Conservation (phyloP, 1,140 invertebrate genomes). For the Hyles vespertilio region DNA sequence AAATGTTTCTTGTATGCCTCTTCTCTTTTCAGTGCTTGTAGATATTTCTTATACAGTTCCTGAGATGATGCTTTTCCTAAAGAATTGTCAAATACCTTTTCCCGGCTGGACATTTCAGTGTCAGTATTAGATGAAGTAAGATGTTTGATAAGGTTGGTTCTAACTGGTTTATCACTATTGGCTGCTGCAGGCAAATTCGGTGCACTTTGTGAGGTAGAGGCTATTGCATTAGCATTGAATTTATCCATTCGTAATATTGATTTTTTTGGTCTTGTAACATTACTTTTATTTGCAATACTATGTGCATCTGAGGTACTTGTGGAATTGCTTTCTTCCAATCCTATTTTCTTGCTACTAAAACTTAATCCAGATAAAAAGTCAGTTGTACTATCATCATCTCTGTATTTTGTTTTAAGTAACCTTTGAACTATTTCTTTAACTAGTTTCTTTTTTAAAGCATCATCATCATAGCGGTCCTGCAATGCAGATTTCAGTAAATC, state of each 20-base stretch:
- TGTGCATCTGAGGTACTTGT: slow-evolving; percentile 59
- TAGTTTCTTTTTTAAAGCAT: slow-evolving; percentile 55
- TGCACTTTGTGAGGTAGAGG: slow-evolving; percentile 62
- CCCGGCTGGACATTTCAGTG: slow-evolving; percentile 52
- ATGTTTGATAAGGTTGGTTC: slow-evolving; percentile 28
- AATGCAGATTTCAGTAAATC: slow-evolving; percentile 51
- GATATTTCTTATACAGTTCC: slow-evolving; percentile 63
- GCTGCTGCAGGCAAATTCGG: slow-evolving; percentile 49
- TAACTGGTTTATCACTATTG: slow-evolving; percentile 34
- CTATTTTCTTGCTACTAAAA: slow-evolving; percentile 49
- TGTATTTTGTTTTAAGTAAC: slow-evolving; percentile 57
- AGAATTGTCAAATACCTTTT: slow-evolving; percentile 36
- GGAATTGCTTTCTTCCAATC: slow-evolving; percentile 34
- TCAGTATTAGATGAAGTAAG: slow-evolving; percentile 44
- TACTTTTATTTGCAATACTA: slow-evolving; percentile 32
- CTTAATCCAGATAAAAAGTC: slow-evolving; percentile 59
- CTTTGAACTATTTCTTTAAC: slow-evolving; percentile 63
- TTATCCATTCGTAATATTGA: slow-evolving; percentile 56
- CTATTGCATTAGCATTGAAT: slow-evolving; percentile 49
- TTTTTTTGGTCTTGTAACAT: slow-evolving; percentile 48
- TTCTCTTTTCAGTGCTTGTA: slow-evolving; percentile 60
- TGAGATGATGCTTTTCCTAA: slow-evolving; percentile 58
- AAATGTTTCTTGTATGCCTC: slow-evolving; percentile 57
- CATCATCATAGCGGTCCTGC: slow-evolving; percentile 44
- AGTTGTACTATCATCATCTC: slow-evolving; percentile 55